Conservation (phyloP, 2,888 invertebrate species). For the Leptothorax acervorum region DNA sequence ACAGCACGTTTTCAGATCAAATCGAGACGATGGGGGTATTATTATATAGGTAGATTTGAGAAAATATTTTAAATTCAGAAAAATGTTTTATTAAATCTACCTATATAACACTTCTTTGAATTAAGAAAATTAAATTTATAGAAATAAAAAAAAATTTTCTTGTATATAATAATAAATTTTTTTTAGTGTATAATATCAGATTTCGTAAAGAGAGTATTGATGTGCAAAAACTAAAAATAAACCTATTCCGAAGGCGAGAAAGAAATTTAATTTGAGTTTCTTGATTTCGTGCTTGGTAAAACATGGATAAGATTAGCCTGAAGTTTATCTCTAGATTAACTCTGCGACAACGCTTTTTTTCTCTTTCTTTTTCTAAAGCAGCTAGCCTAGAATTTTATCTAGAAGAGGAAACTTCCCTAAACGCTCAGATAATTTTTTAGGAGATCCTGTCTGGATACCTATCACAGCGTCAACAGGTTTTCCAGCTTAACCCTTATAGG, state of each 20-base stretch:
- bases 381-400: background rate
- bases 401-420: background rate
- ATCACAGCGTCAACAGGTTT: background rate
- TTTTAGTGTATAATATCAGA: background rate
- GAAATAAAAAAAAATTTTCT: too few species aligned
- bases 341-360: background rate
- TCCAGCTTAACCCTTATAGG: too few species aligned
- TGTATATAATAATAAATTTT: too few species aligned
- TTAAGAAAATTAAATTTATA: too few species aligned
- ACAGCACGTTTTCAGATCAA: too few species aligned
- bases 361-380: background rate
- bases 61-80: too few species aligned
- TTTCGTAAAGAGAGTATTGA: background rate
- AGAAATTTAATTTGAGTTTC: constrained; percentile 9
- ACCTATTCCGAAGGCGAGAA: background rate
- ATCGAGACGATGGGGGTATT: too few species aligned
- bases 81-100: too few species aligned
- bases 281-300: background rate
- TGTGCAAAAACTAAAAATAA: background rate
- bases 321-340: constrained; percentile 12
- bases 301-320: background rate
- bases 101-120: too few species aligned
- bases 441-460: background rate
- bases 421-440: background rate
- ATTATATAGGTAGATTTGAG: too few species aligned